phyloP scores from a whole-genome alignment of 2,797 vertebrate genomes.

The Toxotes lorentzi region DNA sequence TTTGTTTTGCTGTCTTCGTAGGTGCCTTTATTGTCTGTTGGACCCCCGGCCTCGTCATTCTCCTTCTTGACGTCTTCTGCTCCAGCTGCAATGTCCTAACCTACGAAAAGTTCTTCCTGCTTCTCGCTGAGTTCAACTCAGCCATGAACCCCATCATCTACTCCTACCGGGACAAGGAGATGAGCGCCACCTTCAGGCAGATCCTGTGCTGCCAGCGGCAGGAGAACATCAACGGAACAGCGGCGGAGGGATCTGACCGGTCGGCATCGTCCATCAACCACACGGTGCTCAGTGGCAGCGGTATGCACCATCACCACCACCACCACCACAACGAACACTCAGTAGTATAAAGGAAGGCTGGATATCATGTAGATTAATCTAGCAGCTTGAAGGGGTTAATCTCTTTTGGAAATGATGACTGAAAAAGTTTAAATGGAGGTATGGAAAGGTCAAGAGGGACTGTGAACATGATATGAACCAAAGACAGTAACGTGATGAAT shows the following conservation, averaged over 20 bases:
- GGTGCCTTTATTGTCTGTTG: slow-evolving; percentile 99
- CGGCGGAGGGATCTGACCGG: slow-evolving; percentile 93
- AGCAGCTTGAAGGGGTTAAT: slow-evolving; percentile 32
- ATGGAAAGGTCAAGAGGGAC: slow-evolving; percentile 38
- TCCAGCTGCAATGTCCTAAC: slow-evolving; percentile 91
- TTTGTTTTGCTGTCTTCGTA: slow-evolving; percentile 61
- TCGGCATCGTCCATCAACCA: slow-evolving; percentile 97
- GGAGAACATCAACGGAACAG: slow-evolving; percentile 90
- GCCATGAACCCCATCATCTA: slow-evolving; percentile 99
- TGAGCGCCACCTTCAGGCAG: slow-evolving; percentile 98
- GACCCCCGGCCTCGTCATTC: slow-evolving; percentile 96
- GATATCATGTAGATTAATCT: slow-evolving; percentile 18
- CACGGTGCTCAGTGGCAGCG: slow-evolving; percentile 89
- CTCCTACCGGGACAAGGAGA: slow-evolving; percentile 99
- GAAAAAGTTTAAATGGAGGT: slow-evolving; percentile 22
- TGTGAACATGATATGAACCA: slow-evolving; percentile 18
- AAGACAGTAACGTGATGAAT: slow-evolving; percentile 12
- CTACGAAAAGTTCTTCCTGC: slow-evolving; percentile 98
- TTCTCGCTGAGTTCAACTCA: slow-evolving; percentile 97
- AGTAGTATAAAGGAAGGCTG: slow-evolving; percentile 85
- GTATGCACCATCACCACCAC: slow-evolving; percentile 82
- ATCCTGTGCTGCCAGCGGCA: slow-evolving; percentile 97
- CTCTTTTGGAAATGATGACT: slow-evolving; percentile 45
- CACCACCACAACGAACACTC: slow-evolving; percentile 94
- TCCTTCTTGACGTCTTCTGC: slow-evolving; percentile 96